phyloP scores from a whole-genome alignment of 2,797 vertebrate species.

The Enteromius radiatus region DNA sequence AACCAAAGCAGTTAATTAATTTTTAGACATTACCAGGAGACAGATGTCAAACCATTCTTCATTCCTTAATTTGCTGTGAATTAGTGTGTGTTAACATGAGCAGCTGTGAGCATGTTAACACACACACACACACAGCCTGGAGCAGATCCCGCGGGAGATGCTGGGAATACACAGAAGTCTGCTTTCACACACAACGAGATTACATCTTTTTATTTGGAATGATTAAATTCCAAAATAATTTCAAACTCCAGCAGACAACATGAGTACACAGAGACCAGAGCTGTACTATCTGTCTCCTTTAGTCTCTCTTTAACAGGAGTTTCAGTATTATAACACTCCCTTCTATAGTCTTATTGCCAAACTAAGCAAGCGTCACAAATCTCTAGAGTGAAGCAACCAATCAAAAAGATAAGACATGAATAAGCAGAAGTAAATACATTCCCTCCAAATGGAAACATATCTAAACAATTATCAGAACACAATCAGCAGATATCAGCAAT shows the following conservation, averaged over 20 bases:
- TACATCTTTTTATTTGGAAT: conserved; percentile 19
- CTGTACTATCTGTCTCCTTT: conserved; percentile 19
- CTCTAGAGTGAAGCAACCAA: conserved; percentile 29
- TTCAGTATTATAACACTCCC: conserved; percentile 28
- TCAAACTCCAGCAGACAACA: background rate
- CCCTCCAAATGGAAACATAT: background rate
- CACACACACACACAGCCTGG: background rate
- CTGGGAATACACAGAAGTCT: conserved; percentile 35
- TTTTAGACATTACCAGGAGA: background rate
- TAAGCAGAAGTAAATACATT: conserved; percentile 45
- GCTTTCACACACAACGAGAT: conserved; percentile 32
- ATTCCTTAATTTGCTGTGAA: background rate
- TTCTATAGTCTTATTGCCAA: conserved; percentile 35
- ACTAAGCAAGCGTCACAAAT: conserved; percentile 49
- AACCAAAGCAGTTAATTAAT: background rate
- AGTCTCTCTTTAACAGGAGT: conserved; percentile 2
- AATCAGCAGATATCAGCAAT: conserved; percentile 46
- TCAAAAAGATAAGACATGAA: conserved; percentile 45
- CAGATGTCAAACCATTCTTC: background rate
- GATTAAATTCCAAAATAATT: background rate
- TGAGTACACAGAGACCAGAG: background rate
- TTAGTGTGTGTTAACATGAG: background rate
- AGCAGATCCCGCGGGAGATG: background rate
- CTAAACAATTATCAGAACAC: conserved; percentile 26
- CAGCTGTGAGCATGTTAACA: conserved; percentile 40